phyloP scores from a whole-genome alignment of 1,140 invertebrate genomes.

The Drosophila ficusphila region DNA sequence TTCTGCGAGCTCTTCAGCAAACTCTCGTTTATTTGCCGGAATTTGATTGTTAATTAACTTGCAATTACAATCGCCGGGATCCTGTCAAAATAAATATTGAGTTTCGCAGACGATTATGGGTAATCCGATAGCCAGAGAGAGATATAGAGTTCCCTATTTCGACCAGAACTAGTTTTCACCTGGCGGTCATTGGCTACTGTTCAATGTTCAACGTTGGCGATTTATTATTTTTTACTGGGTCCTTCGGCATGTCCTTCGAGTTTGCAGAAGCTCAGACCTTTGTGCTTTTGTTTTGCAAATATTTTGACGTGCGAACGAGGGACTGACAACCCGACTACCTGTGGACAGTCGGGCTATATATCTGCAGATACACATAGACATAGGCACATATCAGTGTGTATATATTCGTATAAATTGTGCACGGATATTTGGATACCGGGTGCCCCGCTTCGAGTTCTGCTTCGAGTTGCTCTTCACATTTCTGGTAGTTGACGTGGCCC shows the following conservation, averaged over 20 bases:
- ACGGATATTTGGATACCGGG: slow-evolving; percentile 43
- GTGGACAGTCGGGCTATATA: not conserved
- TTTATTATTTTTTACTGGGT: not conserved
- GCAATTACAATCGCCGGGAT: slow-evolving; percentile 56
- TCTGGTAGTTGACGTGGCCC: slow-evolving; percentile 49
- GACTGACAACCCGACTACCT: slow-evolving; percentile 9
- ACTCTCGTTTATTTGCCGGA: slow-evolving; percentile 42
- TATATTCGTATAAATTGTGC: not conserved
- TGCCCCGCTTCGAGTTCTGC: slow-evolving; percentile 30
- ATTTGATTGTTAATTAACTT: slow-evolving; percentile 74
- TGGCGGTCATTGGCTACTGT: slow-evolving; percentile 37
- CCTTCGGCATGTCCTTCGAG: slow-evolving; percentile 57
- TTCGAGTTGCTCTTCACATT: slow-evolving; percentile 27
- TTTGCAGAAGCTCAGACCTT: slow-evolving; percentile 42
- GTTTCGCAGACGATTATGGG: slow-evolving; percentile 31
- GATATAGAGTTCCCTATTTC: not conserved
- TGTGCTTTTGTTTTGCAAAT: slow-evolving; percentile 75
- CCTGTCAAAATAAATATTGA: slow-evolving; percentile 78
- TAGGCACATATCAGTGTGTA: no score
- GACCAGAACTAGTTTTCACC: slow-evolving; percentile 17
- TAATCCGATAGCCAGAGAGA: slow-evolving; percentile 22
- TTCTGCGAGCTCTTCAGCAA: slow-evolving; percentile 45
- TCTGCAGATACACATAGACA: not conserved
- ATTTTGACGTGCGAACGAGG: slow-evolving; percentile 66
- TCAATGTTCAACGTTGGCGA: slow-evolving; percentile 1